Conservation (phyloP, 2,797 vertebrate species). For the Cottoperca gobio region DNA sequence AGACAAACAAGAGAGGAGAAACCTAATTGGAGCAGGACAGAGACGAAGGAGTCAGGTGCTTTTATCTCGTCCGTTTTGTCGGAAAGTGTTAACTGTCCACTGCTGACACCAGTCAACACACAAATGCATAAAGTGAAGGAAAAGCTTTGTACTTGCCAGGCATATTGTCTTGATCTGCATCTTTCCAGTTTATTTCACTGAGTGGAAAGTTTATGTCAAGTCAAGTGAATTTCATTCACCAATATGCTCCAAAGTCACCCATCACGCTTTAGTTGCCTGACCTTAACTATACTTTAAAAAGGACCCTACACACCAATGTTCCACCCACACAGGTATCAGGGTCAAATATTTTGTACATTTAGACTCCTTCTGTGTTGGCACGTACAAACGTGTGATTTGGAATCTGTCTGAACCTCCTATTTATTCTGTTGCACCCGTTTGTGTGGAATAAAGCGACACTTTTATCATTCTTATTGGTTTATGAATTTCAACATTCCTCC, state of each 20-base stretch:
- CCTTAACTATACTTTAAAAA: not conserved
- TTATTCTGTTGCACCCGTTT: not conserved
- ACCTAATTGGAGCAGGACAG: conserved; percentile 6
- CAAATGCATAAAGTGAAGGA: conserved; percentile 1
- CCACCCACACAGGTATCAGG: not conserved
- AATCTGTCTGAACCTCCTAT: not conserved
- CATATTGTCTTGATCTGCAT: not conserved
- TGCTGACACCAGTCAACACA: not conserved
- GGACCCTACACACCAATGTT: not conserved
- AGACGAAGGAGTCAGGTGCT: not conserved
- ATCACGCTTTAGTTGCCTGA: not conserved
- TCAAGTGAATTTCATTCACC: not conserved
- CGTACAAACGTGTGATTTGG: not conserved
- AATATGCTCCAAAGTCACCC: not conserved
- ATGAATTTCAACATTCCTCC: not conserved
- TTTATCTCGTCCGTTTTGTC: conserved; percentile 22
- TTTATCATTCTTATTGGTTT: not conserved
- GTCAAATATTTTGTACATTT: not conserved
- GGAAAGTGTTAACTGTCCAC: conserved; percentile 11
- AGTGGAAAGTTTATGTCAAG: not conserved
- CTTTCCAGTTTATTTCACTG: not conserved
- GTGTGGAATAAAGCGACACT: too few relatives aligned
- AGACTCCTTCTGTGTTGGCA: not conserved
- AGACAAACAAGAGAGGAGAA: not conserved
- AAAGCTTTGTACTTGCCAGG: not conserved